Percentiles rank a stretch among this genome's conserved stretches.
Conservation (phyloP, 2,113 vertebrate genomes). For the Apeltes quadracus region DNA sequence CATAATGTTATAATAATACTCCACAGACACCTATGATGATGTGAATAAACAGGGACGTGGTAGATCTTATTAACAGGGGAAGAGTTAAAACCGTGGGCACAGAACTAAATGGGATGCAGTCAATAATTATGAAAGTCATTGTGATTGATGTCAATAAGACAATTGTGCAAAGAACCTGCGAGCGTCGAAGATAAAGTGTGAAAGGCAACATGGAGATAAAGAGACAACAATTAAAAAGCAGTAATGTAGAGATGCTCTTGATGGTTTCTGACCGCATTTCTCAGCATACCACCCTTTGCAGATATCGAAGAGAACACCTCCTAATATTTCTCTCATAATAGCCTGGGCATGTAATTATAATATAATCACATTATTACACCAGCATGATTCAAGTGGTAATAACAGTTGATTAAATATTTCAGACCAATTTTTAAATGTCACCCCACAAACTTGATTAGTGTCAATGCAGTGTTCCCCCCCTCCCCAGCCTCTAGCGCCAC, state of each 20-base stretch:
- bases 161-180: conserved; percentile 9
- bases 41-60: conserved; percentile 40
- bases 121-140: conserved; percentile 31
- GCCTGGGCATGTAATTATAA: conserved; percentile 13
- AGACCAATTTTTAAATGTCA: background rate
- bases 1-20: conserved; percentile 62
- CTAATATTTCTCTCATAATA: conserved; percentile 2
- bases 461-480: too few relatives aligned
- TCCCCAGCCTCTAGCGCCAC: too few relatives aligned
- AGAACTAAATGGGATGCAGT: background rate
- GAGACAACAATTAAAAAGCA: conserved; percentile 34
- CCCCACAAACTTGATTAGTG: background rate
- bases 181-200: conserved; percentile 2
- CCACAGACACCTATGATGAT: conserved; percentile 43
- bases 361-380: background rate
- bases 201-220: conserved; percentile 27
- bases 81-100: background rate
- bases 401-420: background rate
- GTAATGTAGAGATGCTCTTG: conserved; percentile 12
- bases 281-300: background rate
- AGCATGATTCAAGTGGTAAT: background rate
- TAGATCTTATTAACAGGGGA: conserved; percentile 34
- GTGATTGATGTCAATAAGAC: conserved; percentile 9
- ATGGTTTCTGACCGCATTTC: conserved; percentile 34
- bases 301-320: conserved; percentile 2